Evolutionary conservation across 2,888 invertebrate species (phyloP), one percentile per base, ranked within the genome.

Genomic region (Nipponacmea schrenckii): DNA sequence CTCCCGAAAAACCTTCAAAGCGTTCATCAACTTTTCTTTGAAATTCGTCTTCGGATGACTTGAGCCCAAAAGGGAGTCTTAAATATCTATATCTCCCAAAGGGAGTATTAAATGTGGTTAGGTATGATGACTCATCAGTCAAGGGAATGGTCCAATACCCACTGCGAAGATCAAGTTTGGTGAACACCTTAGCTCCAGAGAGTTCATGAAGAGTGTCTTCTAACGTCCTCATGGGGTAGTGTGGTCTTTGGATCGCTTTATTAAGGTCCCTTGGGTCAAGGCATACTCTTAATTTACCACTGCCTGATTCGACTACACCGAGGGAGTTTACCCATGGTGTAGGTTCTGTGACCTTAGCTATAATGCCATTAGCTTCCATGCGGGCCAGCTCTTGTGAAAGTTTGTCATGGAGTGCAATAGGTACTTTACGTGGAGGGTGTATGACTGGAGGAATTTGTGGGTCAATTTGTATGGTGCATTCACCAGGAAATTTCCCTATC

Each of bases 31-130:
- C n/a, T n/a, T n/a, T n/a, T n/a, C n/a, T n/a, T n/a, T n/a, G 76
- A 45, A 77, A 77, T 1, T 77, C 70, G 48, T 75, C 78, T 12
- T 67, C 48, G 2, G 70, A 64, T 1, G 67, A 69, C 12, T 71
- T 72, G 2, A 73, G 64, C 0, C 79, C 78, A 64, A 79, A 81
- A 20, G 79, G 73, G 27, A 76, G 8, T n/a, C 67, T 12, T 7
- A 27, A 62, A 27, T 64, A 75, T 2, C 66, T 27, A 31, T 70
- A 77, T 12, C 73, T 10, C 3, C 73, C 69, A 31, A 62, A 75
- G 0, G 63, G 69, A 15, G 71, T 71, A 14, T 62, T 10, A 68
- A 75, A 72, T 46, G 73, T 74, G 3, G 68, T 73, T 14, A 74
- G 68, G 63, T 26, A 63, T 63, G 63, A 63, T n/a, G 72, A 65